Base-by-base conservation (phyloP, 2,797 vertebrate species). In the Choloepus didactylus region DNA sequence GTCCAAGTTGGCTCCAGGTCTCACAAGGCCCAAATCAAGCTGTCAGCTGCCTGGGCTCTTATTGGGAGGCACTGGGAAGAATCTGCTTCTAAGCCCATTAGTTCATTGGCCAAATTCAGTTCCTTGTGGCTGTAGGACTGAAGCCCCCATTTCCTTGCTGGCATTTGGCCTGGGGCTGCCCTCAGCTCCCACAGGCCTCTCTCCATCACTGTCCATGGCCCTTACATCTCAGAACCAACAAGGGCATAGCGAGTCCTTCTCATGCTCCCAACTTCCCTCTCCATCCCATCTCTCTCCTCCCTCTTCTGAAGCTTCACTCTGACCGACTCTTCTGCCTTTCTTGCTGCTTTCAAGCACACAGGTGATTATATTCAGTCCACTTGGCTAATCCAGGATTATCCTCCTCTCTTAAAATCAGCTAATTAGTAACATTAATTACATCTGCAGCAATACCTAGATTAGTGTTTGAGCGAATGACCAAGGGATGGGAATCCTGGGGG, bases 81-180 rank as follows among this genome's bases (percentile, higher is more conserved):
- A 62, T 11, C 23, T 8, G n/a, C 3, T 0, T 19, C 56, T 38
- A 56, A 60, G 35, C 18, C 64, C 41, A 7, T 29, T 35, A 18
- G 12, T 23, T 27, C 4, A 3, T 70, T 38, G 25, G 11, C 49
- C 10, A 2, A 38, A 82, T 21, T 21, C 14, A 3, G n/a, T 60
- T 64, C 60, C 62, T 81, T 2, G 5, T 21, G 44, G 19, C 5
- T 51, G 16, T 77, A 60, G 86, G 31, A 56, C 38, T 35, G 27
- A 70, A 31, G 31, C 6, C 27, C 44, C 31, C 6, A 0, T 2
- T 21, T 56, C 59, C 41, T 29, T 1, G n/a, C 54, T 15, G 14
- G 51, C 46, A 18, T 18, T 73, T 35, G 21, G 9, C 15, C 29
- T 14, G n/a, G 9, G 25, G 5, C 29, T 80, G 9, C 19, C 44